phyloP scores from a whole-genome alignment of 2,113 vertebrate genomes.

The Pollimyrus isidori region DNA sequence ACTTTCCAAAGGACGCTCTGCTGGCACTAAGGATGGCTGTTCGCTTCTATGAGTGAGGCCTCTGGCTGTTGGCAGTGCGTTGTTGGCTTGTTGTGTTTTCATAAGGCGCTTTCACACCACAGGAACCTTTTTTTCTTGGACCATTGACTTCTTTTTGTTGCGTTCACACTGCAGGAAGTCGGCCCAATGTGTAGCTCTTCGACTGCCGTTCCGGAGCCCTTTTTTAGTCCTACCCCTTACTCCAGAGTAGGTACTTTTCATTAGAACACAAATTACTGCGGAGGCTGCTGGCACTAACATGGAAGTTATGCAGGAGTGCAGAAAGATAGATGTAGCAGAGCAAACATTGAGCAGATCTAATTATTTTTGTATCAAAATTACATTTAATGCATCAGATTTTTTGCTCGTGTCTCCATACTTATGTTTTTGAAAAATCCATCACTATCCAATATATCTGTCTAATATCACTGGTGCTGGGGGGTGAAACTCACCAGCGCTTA shows the following conservation, averaged over 20 bases:
- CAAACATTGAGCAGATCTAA: neutral
- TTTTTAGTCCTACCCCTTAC: neutral
- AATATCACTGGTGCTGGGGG: neutral
- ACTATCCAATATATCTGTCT: neutral
- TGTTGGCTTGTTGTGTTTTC: neutral
- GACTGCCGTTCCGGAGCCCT: neutral
- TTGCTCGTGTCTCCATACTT: neutral
- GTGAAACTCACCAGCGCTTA: neutral
- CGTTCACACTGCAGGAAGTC: neutral
- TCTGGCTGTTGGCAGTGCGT: neutral
- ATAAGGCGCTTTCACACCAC: neutral
- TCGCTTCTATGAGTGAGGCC: constrained; percentile 89
- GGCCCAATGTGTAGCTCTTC: neutral
- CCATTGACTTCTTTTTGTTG: neutral
- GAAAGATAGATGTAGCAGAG: neutral
- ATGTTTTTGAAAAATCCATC: neutral
- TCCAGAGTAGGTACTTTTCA: neutral
- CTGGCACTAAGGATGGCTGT: constrained; percentile 79
- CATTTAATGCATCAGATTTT: neutral
- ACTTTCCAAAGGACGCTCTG: constrained; percentile 85
- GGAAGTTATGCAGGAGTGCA: neutral
- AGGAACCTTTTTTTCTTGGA: neutral
- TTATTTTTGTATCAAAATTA: neutral
- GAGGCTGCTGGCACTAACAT: neutral
- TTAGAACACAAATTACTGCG: neutral